Evolutionary conservation across 2,888 invertebrate genomes (phyloP).

Genomic region (Urechis unicinctus): DNA sequence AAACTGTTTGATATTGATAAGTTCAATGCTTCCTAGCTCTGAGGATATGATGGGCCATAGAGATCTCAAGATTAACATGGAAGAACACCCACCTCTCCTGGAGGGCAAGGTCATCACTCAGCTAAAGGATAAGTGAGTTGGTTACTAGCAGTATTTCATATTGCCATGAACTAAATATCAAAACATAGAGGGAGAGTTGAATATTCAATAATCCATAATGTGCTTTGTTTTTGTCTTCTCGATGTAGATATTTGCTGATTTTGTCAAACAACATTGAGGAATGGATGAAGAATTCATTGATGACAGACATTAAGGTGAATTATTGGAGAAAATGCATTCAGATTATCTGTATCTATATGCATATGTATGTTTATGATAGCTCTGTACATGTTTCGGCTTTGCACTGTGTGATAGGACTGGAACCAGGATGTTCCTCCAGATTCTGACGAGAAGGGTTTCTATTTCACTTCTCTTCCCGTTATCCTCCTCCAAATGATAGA

Average conservation of each 20-base stretch:
- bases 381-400: no score
- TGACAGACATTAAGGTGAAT: conserved; percentile 70
- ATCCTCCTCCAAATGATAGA: conserved; percentile 98
- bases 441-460: conserved; percentile 71
- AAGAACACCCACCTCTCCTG: conserved; percentile 68
- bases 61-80: conserved; percentile 66
- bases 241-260: conserved; percentile 57
- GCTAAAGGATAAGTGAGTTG: conserved; percentile 74
- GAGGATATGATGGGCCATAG: conserved; percentile 81
- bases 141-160: no score
- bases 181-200: neutral
- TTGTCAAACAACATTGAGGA: conserved; percentile 83
- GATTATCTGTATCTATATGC: no score
- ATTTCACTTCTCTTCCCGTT: conserved; percentile 87
- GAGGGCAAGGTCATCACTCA: conserved; percentile 67
- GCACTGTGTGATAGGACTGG: conserved; percentile 80
- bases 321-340: no score
- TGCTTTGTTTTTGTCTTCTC: no score
- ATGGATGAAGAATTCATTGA: conserved; percentile 92
- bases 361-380: no score
- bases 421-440: conserved; percentile 67
- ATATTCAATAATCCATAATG: neutral
- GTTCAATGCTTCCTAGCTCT: conserved; percentile 53
- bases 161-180: no score
- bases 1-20: neutral